These are phyloP conservation scores for Maniola hyperantus DNA, from an alignment of 2,888 invertebrate genomes.

Conservation along the genomic window DNA sequence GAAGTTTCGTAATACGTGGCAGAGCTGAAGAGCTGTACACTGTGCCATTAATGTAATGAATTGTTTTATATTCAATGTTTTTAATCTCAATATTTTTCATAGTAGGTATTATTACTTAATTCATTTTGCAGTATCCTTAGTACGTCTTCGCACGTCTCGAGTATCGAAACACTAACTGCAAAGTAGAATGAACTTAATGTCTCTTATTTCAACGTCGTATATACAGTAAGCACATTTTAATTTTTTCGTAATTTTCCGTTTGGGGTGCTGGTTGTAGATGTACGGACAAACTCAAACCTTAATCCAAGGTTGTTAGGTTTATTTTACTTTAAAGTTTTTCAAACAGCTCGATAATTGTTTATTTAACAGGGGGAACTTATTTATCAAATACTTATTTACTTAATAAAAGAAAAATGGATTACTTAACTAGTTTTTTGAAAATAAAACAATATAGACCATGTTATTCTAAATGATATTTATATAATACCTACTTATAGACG, in stretches of 20 bases:
- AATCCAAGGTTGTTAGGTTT: too few species aligned
- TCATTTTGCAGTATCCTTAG: not conserved
- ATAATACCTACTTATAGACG: too few species aligned
- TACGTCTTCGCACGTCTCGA: too few species aligned
- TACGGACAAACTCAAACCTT: too few species aligned
- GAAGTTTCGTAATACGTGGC: not conserved
- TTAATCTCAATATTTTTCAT: constrained; percentile 12
- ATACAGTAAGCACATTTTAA: too few species aligned
- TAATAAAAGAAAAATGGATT: not conserved
- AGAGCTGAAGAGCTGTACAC: constrained; percentile 38
- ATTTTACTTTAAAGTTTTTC: too few species aligned
- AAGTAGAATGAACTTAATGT: too few species aligned
- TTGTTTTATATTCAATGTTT: constrained; percentile 35
- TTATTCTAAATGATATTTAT: not conserved
- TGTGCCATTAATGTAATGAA: constrained; percentile 43
- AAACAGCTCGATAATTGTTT: too few species aligned
- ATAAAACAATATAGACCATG: not conserved
- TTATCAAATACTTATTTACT: not conserved
- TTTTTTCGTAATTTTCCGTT: too few species aligned
- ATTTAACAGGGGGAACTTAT: not conserved
- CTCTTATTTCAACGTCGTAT: too few species aligned
- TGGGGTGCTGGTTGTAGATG: too few species aligned
- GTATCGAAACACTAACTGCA: too few species aligned
- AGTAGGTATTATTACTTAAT: not conserved
- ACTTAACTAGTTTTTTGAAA: not conserved